Conservation (phyloP, 2,797 vertebrate species). For the Paratrypauchen microcephalus region DNA sequence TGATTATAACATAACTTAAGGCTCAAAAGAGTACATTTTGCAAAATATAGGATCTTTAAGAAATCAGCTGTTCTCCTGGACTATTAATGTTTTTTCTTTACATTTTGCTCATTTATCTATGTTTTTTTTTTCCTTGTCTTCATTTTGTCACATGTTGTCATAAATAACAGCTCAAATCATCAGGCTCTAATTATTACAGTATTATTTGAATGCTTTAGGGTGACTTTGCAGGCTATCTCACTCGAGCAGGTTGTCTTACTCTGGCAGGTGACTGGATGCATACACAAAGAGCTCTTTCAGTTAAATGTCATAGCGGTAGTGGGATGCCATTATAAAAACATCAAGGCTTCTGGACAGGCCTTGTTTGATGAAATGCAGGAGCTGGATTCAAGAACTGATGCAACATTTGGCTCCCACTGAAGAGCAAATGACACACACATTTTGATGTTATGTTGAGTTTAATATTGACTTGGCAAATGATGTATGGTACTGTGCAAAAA, state of each 20-base stretch:
- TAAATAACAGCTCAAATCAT: neutral
- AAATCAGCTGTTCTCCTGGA: too few relatives aligned
- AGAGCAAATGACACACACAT: conserved; percentile 6
- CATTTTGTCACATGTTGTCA: neutral
- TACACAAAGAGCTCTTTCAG: conserved; percentile 29
- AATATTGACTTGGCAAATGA: neutral
- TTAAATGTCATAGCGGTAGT: conserved; percentile 22
- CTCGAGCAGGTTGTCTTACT: conserved; percentile 57
- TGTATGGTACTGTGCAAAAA: neutral
- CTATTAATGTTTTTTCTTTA: too few relatives aligned
- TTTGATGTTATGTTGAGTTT: neutral
- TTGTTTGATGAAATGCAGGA: conserved; percentile 27
- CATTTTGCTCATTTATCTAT: neutral
- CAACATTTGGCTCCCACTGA: neutral
- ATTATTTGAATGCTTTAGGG: neutral
- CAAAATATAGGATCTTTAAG: too few relatives aligned
- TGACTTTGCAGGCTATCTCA: neutral
- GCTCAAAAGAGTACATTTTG: too few relatives aligned
- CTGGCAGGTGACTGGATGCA: conserved; percentile 4
- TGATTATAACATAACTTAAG: too few relatives aligned
- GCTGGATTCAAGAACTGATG: conserved; percentile 16
- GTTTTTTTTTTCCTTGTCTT: neutral
- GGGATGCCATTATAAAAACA: conserved; percentile 32
- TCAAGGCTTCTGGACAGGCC: conserved; percentile 3
- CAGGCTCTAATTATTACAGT: neutral